A percentile compares a stretch with the other conserved stretches of the same genome.
phyloP scores from a whole-genome alignment of 2,113 vertebrate genomes.

The Laterallus jamaicensis region DNA sequence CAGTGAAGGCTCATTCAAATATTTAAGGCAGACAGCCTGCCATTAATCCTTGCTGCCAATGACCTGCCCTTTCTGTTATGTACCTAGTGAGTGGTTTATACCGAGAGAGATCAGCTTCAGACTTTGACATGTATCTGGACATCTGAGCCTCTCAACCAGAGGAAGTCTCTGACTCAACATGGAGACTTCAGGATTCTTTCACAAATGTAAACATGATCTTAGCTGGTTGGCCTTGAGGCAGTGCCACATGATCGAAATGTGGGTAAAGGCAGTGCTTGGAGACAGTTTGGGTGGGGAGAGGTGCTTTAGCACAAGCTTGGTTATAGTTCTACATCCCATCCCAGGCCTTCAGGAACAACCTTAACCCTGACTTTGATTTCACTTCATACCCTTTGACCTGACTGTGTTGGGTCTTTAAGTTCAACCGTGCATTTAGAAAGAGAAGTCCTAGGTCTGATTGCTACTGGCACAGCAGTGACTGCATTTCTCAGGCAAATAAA shows the following conservation, averaged over 20 bases:
- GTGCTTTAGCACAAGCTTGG: background rate
- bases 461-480: background rate
- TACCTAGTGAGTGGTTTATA: background rate
- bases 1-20: background rate
- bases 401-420: background rate
- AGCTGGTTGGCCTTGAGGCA: background rate
- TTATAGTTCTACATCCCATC: background rate
- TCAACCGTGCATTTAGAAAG: background rate
- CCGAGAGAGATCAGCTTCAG: background rate
- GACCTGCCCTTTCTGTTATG: background rate
- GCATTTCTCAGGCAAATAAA: background rate
- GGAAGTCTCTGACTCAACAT: background rate
- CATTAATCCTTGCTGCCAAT: background rate
- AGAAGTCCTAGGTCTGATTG: background rate
- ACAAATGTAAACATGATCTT: background rate
- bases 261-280: background rate
- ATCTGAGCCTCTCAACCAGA: background rate
- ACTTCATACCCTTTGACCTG: background rate
- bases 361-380: background rate
- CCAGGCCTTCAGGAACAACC: background rate
- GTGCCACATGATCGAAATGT: background rate
- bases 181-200: background rate
- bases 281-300: background rate
- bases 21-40: background rate
- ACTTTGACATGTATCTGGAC: background rate